Conservation (phyloP, 2,888 invertebrate genomes). For the Fissipunctia ypsillon region DNA sequence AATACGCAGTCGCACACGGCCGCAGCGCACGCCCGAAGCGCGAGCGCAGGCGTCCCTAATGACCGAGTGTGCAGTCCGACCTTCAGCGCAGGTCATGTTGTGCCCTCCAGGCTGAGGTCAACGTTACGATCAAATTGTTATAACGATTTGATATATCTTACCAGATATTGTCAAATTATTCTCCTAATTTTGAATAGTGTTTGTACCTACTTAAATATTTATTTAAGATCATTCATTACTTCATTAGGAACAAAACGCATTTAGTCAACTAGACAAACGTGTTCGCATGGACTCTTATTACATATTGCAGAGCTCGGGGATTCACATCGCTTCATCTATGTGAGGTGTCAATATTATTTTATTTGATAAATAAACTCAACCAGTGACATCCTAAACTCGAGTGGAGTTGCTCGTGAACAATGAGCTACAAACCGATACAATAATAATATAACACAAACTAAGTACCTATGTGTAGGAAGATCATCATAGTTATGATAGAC, state of each 20-base stretch:
- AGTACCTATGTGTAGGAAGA: too few species aligned
- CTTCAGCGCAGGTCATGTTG: background rate
- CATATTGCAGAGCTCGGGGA: conserved; percentile 45
- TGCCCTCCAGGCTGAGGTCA: background rate
- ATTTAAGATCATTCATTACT: conserved; percentile 8
- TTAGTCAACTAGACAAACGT: conserved; percentile 1
- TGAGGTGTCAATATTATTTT: conserved; percentile 25
- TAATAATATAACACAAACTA: too few species aligned
- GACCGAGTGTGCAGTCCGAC: background rate
- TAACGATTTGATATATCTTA: background rate
- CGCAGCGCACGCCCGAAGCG: background rate
- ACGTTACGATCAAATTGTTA: background rate
- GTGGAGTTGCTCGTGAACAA: background rate
- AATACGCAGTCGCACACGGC: background rate
- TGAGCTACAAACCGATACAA: background rate
- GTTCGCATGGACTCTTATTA: conserved; percentile 29
- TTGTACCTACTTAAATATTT: conserved; percentile 10
- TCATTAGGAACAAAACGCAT: conserved; percentile 20
- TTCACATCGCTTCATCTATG: conserved; percentile 23
- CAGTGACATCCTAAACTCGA: conserved; percentile 6
- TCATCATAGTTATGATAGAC: too few species aligned
- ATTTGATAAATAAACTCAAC: conserved; percentile 24
- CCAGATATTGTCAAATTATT: background rate
- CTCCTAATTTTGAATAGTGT: background rate
- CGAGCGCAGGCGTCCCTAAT: background rate